Percentiles rank a stretch among this genome's conserved stretches.
phyloP scores from a whole-genome alignment of 2,797 vertebrate species.

The Hephaestus fuliginosus region DNA sequence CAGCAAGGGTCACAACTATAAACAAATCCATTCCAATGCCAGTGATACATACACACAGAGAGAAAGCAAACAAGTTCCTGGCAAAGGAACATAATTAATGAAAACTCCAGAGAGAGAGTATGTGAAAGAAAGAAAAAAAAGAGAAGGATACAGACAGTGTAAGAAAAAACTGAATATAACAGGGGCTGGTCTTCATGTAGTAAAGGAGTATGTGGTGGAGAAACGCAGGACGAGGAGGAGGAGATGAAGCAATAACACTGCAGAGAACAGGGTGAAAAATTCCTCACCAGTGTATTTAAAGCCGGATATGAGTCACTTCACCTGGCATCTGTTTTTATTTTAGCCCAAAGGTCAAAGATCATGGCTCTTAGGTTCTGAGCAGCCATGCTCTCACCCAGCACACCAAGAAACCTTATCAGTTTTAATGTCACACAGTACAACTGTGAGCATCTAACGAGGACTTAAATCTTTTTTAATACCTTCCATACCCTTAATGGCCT shows the following conservation, averaged over 20 bases:
- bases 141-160: conserved; percentile 74
- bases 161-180: conserved; percentile 48
- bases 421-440: conserved; percentile 71
- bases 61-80: conserved; percentile 80
- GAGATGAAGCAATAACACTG: conserved; percentile 75
- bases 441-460: conserved; percentile 77
- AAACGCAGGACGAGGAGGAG: conserved; percentile 57
- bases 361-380: conserved; percentile 89
- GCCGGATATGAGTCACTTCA: conserved; percentile 91
- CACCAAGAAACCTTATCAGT: conserved; percentile 86
- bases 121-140: conserved; percentile 57
- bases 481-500: neutral
- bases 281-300: conserved; percentile 88
- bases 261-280: conserved; percentile 82
- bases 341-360: conserved; percentile 89
- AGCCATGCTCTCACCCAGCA: conserved; percentile 85
- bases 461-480: neutral
- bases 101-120: conserved; percentile 74
- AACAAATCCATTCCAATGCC: conserved; percentile 88
- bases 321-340: conserved; percentile 93
- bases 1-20: conserved; percentile 92
- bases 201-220: conserved; percentile 53
- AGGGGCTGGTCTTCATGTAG: conserved; percentile 57
- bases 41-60: conserved; percentile 79
- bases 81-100: conserved; percentile 81